Base-by-base conservation (phyloP, 92 coral and sea anemone genomes). In the Heteractis magnifica region DNA sequence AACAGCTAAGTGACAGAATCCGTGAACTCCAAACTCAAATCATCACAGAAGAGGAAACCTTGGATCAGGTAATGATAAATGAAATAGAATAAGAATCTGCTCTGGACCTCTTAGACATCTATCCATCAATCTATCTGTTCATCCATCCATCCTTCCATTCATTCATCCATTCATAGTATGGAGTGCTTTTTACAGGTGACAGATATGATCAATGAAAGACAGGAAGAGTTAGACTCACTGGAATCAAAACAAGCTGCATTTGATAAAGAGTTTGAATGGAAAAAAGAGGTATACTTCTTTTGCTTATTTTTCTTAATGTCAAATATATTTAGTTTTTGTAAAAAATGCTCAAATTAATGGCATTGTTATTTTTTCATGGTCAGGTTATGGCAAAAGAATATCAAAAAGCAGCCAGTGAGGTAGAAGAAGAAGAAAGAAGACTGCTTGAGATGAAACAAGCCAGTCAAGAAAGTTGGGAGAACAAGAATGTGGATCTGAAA, bases 231-330 rank as follows among this genome's bases (percentile, higher is more conserved):
- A 18, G 18, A 83, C 9, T 75, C 85, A 13, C 79, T 93, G 64
- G 98, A 92, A 56, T 79, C 85, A 26, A 93, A 88, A 71, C 90
- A 91, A 56, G 86, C 90, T 20, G 89, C 71, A 7, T 50, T 91
- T 48, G 98, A 95, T 56, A 92, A 93, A 82, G 98, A 95, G 52
- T 84, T 81, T 23, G 94, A 94, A 16, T 90, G 94, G 95, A 93
- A 90, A 72, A 95, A 88, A 83, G 98, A 95, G 95, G 98, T 93
- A 88, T n/a, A 51, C 11, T 7, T 13, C 10, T 19, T 12, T 20
- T 70, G 41, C 44, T 7, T 56, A 6, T 18, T 15, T n/a, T 20
- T 4, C 4, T 19, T 10, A 14, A 23, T 18, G 10, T 5, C 10
- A 65, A 65, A 20, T 18, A 7, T 18, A 65, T 65, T 65, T 19